Evolutionary conservation across 2,797 vertebrate species (phyloP).

Genomic region (Anabacerthia variegaticeps): DNA sequence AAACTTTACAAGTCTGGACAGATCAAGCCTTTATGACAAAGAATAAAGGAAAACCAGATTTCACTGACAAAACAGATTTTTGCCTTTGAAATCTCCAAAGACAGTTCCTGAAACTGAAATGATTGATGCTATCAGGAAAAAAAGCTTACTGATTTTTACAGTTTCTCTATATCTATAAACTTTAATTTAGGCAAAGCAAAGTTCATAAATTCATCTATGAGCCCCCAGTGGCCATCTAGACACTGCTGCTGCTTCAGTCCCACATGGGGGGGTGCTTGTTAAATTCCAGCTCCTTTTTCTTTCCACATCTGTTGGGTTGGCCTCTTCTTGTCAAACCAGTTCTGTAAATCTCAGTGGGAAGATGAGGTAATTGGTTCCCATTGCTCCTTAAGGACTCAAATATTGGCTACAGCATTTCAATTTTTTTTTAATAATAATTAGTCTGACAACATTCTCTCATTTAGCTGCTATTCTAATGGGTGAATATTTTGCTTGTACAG

Average conservation of each 20-base stretch:
- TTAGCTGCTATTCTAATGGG: neutral
- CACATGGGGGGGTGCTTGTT: neutral
- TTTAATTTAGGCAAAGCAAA: neutral
- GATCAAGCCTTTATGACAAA: neutral
- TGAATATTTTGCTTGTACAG: conserved; percentile 70
- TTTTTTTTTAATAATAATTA: neutral
- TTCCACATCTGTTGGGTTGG: neutral
- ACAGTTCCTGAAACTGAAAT: neutral
- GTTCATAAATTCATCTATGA: neutral
- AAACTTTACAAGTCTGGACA: neutral
- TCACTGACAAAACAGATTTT: neutral
- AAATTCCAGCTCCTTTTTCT: neutral
- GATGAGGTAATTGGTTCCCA: neutral
- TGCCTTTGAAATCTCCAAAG: neutral
- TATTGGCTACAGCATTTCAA: neutral
- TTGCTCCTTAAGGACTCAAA: neutral
- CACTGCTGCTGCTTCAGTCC: neutral
- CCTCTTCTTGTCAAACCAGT: neutral
- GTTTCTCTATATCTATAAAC: neutral
- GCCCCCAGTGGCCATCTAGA: neutral
- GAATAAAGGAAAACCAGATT: neutral
- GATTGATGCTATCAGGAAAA: neutral
- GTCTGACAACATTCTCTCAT: neutral
- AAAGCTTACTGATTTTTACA: neutral
- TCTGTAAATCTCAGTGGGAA: neutral